Evolutionary conservation across 2,888 invertebrate species (phyloP).

Genomic region (Drosophila aldrichi): DNA sequence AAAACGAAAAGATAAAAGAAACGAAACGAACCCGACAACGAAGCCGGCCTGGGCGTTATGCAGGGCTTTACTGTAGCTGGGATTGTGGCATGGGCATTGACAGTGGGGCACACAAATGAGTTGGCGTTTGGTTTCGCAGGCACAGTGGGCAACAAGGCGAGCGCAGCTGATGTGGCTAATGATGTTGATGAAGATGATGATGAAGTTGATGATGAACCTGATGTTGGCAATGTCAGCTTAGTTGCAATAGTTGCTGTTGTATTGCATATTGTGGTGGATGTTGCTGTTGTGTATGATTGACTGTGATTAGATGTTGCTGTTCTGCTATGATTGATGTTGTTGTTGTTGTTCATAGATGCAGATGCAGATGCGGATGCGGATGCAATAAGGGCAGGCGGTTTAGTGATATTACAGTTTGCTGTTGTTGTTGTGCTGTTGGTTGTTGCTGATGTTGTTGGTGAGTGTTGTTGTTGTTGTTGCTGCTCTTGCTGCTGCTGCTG

Average conservation of each 20-base stretch:
- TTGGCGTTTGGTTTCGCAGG: conserved; percentile 51
- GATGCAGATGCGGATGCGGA: conserved; percentile 31
- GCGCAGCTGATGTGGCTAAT: conserved; percentile 17
- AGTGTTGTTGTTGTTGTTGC: conserved; percentile 61
- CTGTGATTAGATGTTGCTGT: conserved; percentile 57
- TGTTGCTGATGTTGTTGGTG: conserved; percentile 65
- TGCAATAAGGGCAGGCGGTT: conserved; percentile 69
- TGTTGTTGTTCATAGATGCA: conserved; percentile 4
- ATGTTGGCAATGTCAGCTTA: conserved; percentile 53
- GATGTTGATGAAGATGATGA: conserved; percentile 28
- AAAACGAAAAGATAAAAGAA: conserved; percentile 57
- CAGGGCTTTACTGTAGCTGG: conserved; percentile 80
- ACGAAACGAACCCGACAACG: conserved; percentile 84
- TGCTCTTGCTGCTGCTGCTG: conserved; percentile 66
- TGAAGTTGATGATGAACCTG: conserved; percentile 39
- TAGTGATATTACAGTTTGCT: conserved; percentile 82
- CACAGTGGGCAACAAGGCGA: conserved; percentile 41
- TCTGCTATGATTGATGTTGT: conserved; percentile 30
- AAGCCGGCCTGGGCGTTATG: conserved; percentile 85
- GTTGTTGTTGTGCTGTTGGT: conserved; percentile 47
- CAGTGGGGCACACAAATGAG: conserved; percentile 63
- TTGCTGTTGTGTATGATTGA: conserved; percentile 48
- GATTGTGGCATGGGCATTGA: conserved; percentile 53
- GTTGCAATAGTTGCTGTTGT: conserved; percentile 39
- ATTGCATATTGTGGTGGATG: conserved; percentile 29